These are phyloP conservation scores for Solea senegalensis DNA, from an alignment of 2,113 vertebrate genomes.

Conservation along the genomic window DNA sequence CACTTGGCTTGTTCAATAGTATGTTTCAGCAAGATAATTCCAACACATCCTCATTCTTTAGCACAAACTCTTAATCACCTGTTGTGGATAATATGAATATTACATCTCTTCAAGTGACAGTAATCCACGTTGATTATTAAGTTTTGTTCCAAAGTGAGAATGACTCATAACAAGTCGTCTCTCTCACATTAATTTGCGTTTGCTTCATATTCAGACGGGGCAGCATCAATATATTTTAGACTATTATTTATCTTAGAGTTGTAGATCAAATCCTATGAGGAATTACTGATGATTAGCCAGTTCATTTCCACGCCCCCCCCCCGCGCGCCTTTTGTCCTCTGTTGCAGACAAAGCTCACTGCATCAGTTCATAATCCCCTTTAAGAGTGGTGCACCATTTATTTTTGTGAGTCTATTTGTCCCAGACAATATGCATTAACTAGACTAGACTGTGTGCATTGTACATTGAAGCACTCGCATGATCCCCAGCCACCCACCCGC, in stretches of 20 bases:
- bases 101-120: too few species aligned
- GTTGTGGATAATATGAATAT: constrained; percentile 18
- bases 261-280: too few species aligned
- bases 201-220: too few species aligned
- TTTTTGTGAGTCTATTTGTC: constrained; percentile 60
- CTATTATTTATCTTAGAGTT: too few species aligned
- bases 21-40: constrained; percentile 46
- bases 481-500: constrained; percentile 33
- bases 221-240: too few species aligned
- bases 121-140: too few species aligned
- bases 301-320: too few species aligned
- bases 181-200: too few species aligned
- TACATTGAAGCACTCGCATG: constrained; percentile 33
- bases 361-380: constrained; percentile 60
- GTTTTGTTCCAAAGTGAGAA: too few species aligned
- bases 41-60: constrained; percentile 38
- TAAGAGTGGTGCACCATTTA: constrained; percentile 60
- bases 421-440: constrained; percentile 45
- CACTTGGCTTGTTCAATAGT: constrained; percentile 49
- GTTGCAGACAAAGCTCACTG: constrained; percentile 42
- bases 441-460: constrained; percentile 29
- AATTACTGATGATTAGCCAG: too few species aligned
- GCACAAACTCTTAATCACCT: constrained; percentile 15
- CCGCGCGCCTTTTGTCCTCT: constrained; percentile 35
- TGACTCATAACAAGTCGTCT: too few species aligned